Evolutionary conservation across 2,888 invertebrate genomes (phyloP).

Genomic region (Sinohyriopsis cumingii): DNA sequence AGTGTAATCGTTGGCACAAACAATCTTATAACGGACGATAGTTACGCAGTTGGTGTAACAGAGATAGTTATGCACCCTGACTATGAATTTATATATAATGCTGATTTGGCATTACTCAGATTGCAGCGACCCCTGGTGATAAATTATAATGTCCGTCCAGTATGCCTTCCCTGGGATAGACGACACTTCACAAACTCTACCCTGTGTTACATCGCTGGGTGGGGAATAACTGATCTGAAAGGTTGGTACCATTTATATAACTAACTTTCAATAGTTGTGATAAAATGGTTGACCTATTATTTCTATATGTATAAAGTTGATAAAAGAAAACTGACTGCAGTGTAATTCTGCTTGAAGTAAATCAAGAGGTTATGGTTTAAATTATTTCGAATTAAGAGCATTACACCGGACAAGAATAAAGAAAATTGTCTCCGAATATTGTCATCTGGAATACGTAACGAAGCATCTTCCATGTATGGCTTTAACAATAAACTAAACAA

Average conservation of each 20-base stretch:
- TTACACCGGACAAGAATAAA: too few species aligned
- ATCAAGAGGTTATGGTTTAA: too few species aligned
- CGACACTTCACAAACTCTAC: constrained; percentile 22
- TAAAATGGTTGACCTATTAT: too few species aligned
- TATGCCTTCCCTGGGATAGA: constrained; percentile 43
- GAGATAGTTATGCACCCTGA: constrained; percentile 52
- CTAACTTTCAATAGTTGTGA: too few species aligned
- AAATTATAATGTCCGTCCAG: constrained; percentile 24
- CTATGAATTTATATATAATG: constrained; percentile 47
- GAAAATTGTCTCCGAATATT: too few species aligned
- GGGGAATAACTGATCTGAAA: constrained; percentile 45
- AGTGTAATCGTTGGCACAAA: constrained; percentile 39
- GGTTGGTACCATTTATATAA: constrained; percentile 13
- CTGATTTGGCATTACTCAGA: constrained; percentile 54
- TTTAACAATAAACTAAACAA: too few species aligned
- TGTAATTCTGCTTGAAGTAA: too few species aligned
- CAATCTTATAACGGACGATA: constrained; percentile 25
- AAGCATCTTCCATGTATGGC: too few species aligned
- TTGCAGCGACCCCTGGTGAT: constrained; percentile 40
- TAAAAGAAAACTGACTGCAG: too few species aligned
- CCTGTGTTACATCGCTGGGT: constrained; percentile 56
- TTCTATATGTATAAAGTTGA: too few species aligned
- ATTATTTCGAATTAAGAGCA: too few species aligned
- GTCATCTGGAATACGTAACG: too few species aligned
- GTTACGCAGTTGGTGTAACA: constrained; percentile 29